A percentile compares a stretch with the other conserved stretches of the same genome.
Evolutionary conservation across 2,113 vertebrate species (phyloP).

Genomic region (Poeciliopsis turrubarensis): DNA sequence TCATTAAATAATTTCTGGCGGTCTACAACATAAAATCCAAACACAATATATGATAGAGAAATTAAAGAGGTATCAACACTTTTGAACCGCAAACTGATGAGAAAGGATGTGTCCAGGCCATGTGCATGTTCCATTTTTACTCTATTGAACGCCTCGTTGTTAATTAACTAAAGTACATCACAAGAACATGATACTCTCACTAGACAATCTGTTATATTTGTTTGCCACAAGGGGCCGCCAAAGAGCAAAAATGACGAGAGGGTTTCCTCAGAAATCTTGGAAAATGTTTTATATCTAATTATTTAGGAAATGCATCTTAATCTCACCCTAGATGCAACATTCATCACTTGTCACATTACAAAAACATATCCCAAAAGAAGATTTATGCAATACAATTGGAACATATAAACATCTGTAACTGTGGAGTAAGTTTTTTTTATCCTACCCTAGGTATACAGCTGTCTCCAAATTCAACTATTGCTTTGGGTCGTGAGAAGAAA

Average conservation of each 20-base stretch:
- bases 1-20: too few relatives aligned
- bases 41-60: too few relatives aligned
- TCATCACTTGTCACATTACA: constrained; percentile 15
- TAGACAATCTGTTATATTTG: background rate
- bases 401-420: constrained; percentile 36
- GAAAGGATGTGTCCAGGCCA: constrained; percentile 16
- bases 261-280: background rate
- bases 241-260: constrained; percentile 12
- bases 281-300: constrained; percentile 23
- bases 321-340: constrained; percentile 18
- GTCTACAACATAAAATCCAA: too few relatives aligned
- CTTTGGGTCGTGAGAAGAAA: constrained; percentile 48
- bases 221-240: constrained; percentile 54
- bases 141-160: background rate
- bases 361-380: constrained; percentile 16
- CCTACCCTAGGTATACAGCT: constrained; percentile 33
- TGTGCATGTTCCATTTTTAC: background rate
- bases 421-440: constrained; percentile 3
- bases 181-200: background rate
- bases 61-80: background rate
- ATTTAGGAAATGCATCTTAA: constrained; percentile 13
- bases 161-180: background rate
- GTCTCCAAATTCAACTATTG: constrained; percentile 59
- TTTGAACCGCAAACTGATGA: constrained; percentile 34
- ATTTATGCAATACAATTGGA: constrained; percentile 27